These are phyloP conservation scores for Caenorhabditis panamensis DNA, from an alignment of 2,888 invertebrate species.

Conservation along the genomic window DNA sequence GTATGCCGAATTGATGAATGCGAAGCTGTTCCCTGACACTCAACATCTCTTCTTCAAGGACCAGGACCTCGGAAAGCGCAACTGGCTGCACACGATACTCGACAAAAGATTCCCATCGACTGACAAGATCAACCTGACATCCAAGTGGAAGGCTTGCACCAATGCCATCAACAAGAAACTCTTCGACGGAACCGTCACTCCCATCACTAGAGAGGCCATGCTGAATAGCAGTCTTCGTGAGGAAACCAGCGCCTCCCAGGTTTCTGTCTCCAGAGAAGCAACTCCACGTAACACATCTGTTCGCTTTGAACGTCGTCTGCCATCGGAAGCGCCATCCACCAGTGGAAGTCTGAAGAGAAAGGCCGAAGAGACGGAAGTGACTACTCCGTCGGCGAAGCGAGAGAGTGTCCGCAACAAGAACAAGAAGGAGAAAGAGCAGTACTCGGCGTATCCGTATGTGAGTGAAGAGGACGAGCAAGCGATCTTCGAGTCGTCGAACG, in stretches of 20 bases:
- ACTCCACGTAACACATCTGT: slow-evolving; percentile 20
- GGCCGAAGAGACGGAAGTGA: slow-evolving; percentile 22
- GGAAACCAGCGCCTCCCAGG: neutral
- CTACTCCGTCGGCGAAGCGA: slow-evolving; percentile 38
- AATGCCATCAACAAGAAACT: slow-evolving; percentile 70
- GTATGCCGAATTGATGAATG: slow-evolving; percentile 69
- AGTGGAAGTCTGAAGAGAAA: slow-evolving; percentile 42
- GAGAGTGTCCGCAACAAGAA: slow-evolving; percentile 54
- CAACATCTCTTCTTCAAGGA: slow-evolving; percentile 73
- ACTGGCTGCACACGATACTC: slow-evolving; percentile 71
- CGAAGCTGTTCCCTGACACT: slow-evolving; percentile 65
- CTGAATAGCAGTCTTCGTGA: slow-evolving; percentile 2
- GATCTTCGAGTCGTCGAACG: slow-evolving; percentile 53
- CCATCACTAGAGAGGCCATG: slow-evolving; percentile 40
- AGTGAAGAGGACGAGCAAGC: slow-evolving; percentile 66
- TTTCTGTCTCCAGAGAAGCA: neutral
- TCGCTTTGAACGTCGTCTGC: slow-evolving; percentile 37
- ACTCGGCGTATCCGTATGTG: slow-evolving; percentile 65
- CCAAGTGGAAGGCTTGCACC: slow-evolving; percentile 73
- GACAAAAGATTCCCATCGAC: slow-evolving; percentile 70
- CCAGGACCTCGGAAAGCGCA: slow-evolving; percentile 69
- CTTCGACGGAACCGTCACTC: slow-evolving; percentile 52
- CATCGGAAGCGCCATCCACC: slow-evolving; percentile 27
- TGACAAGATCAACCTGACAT: slow-evolving; percentile 60
- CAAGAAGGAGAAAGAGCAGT: slow-evolving; percentile 53